Evolutionary conservation across 2,113 vertebrate species (phyloP).

Genomic region (Gallinago undulata): DNA sequence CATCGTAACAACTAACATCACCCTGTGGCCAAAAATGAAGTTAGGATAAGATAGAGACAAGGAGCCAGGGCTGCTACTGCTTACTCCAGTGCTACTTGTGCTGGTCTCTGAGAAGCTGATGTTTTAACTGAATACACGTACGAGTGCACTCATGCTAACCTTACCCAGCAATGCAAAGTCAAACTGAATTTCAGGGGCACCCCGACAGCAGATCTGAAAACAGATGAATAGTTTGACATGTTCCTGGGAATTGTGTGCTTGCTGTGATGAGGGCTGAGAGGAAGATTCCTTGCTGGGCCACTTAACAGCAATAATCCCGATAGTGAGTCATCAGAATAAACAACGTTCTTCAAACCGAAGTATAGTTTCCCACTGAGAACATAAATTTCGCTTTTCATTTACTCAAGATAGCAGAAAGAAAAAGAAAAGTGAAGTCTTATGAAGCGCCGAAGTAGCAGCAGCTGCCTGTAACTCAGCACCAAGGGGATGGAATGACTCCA

Average conservation of each 20-base stretch:
- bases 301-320: not conserved
- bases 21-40: not conserved
- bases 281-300: conserved; percentile 16
- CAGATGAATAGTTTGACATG: not conserved
- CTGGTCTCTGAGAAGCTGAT: not conserved
- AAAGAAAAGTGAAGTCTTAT: not conserved
- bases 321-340: conserved; percentile 21
- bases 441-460: not conserved
- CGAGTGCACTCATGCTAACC: not conserved
- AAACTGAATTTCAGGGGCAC: not conserved
- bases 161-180: not conserved
- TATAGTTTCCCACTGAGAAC: conserved; percentile 25
- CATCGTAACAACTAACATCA: not conserved
- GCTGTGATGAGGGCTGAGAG: not conserved
- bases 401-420: not conserved
- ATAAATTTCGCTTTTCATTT: conserved; percentile 25
- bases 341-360: conserved; percentile 15
- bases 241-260: not conserved
- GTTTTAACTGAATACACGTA: not conserved
- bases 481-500: not conserved
- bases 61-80: not conserved
- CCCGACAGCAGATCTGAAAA: not conserved
- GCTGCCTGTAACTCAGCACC: not conserved
- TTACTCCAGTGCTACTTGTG: not conserved
- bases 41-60: not conserved